Base-by-base conservation (phyloP, 2,113 vertebrate species). In the Microcebus tavaratra region DNA sequence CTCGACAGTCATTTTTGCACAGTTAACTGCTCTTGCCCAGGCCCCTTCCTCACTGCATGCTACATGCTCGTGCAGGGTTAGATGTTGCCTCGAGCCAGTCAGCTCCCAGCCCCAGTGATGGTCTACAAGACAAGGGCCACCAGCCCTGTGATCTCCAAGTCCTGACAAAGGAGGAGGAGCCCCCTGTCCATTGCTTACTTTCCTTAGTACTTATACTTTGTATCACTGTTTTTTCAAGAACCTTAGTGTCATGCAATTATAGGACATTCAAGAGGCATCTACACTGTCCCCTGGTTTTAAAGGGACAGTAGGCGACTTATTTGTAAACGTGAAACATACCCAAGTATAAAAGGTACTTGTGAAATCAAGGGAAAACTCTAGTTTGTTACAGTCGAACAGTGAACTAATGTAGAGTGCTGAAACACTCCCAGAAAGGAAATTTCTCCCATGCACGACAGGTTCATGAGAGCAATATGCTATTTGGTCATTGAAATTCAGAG, bases 391-490 rank as follows among this genome's bases (percentile, higher is more conserved):
- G 36, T 0, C 48, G 72, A 63, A 14, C 55, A 57, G 45, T 23
- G 50, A 83, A 36, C 31, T 10, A 55, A 9, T 5, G 6, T 20
- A 10, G 8, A 55, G 39, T 10, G 13, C 20, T 39, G 53, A 63
- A 70, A 48, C 29, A 27, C 29, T 78, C 36, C 70, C 36, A 1
- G 5, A 57, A 63, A 57, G 13, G 15, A 45, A 20, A 25, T 55
- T 50, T 90, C 31, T 29, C 53, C 78, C 6, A 2, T 4, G 18
- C 42, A 88, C 36, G 21, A 21, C 17, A 80, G 59, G 76, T 31
- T 23, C 27, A 10, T 25, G 12, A 63, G 29, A 39, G 20, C 1
- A 6, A 29, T 0, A 7, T 12, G 15, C 34, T 17, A n/a, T 2
- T 42, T 5, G 23, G 36, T 20, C 8, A 2, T 3, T n/a, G 36